These are phyloP conservation scores for Conger conger DNA, from an alignment of 2,113 vertebrate genomes.

Conservation along the genomic window DNA sequence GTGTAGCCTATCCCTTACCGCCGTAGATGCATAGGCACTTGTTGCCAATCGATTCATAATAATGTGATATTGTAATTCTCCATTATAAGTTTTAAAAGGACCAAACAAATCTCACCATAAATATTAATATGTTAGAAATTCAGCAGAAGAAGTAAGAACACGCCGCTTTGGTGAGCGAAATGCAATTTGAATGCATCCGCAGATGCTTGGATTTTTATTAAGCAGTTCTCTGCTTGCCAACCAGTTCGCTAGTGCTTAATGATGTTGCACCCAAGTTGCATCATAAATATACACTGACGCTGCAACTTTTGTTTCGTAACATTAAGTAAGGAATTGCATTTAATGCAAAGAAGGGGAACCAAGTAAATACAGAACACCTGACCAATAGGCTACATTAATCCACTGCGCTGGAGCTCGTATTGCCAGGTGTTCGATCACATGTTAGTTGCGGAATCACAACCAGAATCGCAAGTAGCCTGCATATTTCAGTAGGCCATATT, in stretches of 20 bases:
- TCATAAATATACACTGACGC: constrained; percentile 53
- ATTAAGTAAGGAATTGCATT: constrained; percentile 34
- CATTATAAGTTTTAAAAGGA: too few species aligned
- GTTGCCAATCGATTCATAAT: too few species aligned
- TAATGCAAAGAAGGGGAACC: background rate
- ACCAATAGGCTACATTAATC: background rate
- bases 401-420: background rate
- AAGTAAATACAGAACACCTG: background rate
- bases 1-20: too few species aligned
- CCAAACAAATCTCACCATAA: background rate
- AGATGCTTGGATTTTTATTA: constrained; percentile 30
- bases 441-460: background rate
- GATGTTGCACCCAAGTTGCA: constrained; percentile 64
- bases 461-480: background rate
- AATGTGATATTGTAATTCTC: too few species aligned
- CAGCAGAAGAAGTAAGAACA: background rate
- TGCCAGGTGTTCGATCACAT: background rate
- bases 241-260: constrained; percentile 22
- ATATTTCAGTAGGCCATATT: background rate
- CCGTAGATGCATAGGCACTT: too few species aligned
- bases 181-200: constrained; percentile 12
- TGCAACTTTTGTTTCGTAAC: constrained; percentile 35
- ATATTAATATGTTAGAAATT: background rate
- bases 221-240: constrained; percentile 24
- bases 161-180: background rate